A percentile compares a stretch with the other conserved stretches of the same genome.
Conservation (phyloP, 2,113 vertebrate genomes). For the Callopanchax toddi region DNA sequence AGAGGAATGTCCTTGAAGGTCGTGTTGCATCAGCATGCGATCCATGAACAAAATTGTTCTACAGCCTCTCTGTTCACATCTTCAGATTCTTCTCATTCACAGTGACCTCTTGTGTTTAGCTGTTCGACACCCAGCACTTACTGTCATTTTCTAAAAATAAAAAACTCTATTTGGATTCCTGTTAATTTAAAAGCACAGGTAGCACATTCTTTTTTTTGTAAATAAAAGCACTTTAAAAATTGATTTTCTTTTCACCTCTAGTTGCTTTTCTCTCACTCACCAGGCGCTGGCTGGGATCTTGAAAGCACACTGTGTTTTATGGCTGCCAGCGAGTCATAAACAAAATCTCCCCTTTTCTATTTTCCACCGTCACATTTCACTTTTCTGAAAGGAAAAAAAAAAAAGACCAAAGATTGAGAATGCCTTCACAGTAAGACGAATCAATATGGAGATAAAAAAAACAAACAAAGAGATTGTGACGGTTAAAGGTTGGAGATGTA, state of each 20-base stretch:
- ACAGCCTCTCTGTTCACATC: conserved; percentile 40
- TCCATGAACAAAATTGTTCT: conserved; percentile 42
- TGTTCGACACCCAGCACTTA: conserved; percentile 3
- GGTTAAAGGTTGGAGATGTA: conserved; percentile 49
- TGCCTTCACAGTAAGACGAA: conserved; percentile 41
- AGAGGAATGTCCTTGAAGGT: conserved; percentile 79
- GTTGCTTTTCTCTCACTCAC: conserved; percentile 16
- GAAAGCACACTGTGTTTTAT: conserved; percentile 28
- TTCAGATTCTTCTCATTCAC: conserved; percentile 11
- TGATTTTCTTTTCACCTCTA: conserved; percentile 41
- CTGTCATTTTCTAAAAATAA: not conserved
- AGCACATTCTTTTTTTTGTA: conserved; percentile 9
- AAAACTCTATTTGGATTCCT: not conserved
- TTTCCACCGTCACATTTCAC: conserved; percentile 36
- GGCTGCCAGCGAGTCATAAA: conserved; percentile 35
- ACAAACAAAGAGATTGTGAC: conserved; percentile 48
- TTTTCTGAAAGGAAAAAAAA: conserved; percentile 26
- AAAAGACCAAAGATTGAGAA: conserved; percentile 51
- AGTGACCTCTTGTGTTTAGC: conserved; percentile 20
- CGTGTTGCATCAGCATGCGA: conserved; percentile 48
- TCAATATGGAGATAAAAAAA: conserved; percentile 49
- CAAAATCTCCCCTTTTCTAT: conserved; percentile 33
- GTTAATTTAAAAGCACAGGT: conserved; percentile 14
- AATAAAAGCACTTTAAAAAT: conserved; percentile 38
- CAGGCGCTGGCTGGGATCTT: conserved; percentile 3